Evolutionary conservation across 2,888 invertebrate species (phyloP).

Genomic region (Phyllotreta cruciferae): DNA sequence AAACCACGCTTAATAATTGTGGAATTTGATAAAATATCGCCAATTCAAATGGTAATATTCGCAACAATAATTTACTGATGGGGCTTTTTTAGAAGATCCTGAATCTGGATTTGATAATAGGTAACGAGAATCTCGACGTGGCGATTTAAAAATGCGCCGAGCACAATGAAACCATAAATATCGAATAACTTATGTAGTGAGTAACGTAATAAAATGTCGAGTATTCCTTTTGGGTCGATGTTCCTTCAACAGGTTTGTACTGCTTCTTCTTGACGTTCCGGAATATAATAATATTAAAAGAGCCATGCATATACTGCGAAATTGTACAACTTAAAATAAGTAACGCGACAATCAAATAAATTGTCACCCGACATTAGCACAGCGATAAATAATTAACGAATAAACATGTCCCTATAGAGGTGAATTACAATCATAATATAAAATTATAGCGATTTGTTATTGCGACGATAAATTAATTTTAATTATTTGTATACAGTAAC

Average conservation of each 20-base stretch:
- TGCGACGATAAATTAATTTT: constrained; percentile 12
- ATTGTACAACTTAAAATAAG: constrained; percentile 37
- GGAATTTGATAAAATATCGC: too few species aligned
- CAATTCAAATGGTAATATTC: too few species aligned
- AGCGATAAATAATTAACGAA: too few species aligned
- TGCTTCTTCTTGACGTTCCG: constrained; percentile 35
- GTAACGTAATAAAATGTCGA: constrained; percentile 26
- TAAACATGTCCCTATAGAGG: too few species aligned
- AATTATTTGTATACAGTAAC: constrained; percentile 11
- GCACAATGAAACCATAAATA: constrained; percentile 20
- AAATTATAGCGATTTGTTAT: background rate
- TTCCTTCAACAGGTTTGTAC: constrained; percentile 48
- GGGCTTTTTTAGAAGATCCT: too few species aligned
- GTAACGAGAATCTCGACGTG: constrained; percentile 6
- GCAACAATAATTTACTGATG: too few species aligned
- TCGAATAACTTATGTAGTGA: constrained; percentile 15
- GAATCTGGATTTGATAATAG: constrained; percentile 6
- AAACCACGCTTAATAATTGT: too few species aligned
- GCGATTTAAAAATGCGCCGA: constrained; percentile 6
- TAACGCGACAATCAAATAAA: constrained; percentile 9
- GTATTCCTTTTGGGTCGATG: constrained; percentile 42
- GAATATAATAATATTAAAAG: constrained; percentile 40
- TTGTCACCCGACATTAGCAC: background rate
- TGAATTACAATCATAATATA: too few species aligned
- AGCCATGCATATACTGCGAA: constrained; percentile 33